These are phyloP conservation scores for Echinarachnius parma DNA, from an alignment of 53 echinoderm and acorn worm genomes.

Conservation along the genomic window DNA sequence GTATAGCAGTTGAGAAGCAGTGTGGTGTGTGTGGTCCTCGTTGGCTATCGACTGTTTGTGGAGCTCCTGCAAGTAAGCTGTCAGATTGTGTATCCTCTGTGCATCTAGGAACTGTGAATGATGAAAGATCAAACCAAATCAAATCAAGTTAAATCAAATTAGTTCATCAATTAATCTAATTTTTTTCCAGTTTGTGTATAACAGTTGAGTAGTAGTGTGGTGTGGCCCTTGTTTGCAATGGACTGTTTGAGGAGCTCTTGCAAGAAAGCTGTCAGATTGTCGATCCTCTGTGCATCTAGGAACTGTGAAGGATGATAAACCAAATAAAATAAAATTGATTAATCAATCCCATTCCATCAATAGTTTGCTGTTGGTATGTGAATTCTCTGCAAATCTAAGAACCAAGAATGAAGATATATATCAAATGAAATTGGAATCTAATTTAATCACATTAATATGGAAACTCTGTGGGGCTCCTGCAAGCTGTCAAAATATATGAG, in stretches of 20 bases:
- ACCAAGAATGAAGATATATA: constrained; percentile 30
- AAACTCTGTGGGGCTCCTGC: no score
- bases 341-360: constrained; percentile 53
- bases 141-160: no score
- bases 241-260: constrained; percentile 88
- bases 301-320: constrained; percentile 51
- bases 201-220: constrained; percentile 91
- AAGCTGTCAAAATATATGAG: no score
- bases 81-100: constrained; percentile 92
- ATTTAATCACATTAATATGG: no score
- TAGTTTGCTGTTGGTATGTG: constrained; percentile 93
- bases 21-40: constrained; percentile 86
- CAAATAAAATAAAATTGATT: background rate
- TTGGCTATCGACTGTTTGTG: constrained; percentile 89
- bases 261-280: constrained; percentile 91
- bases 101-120: constrained; percentile 82
- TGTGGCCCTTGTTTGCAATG: constrained; percentile 92
- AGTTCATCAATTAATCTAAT: no score
- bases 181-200: no score
- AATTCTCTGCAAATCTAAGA: constrained; percentile 91
- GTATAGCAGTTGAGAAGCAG: constrained; percentile 97
- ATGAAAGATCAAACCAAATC: background rate
- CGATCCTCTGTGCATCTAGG: constrained; percentile 92
- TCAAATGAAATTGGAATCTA: no score
- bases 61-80: constrained; percentile 87